phyloP scores from a whole-genome alignment of 2,113 vertebrate species.

The mouse (Mus musculus) region DNA sequence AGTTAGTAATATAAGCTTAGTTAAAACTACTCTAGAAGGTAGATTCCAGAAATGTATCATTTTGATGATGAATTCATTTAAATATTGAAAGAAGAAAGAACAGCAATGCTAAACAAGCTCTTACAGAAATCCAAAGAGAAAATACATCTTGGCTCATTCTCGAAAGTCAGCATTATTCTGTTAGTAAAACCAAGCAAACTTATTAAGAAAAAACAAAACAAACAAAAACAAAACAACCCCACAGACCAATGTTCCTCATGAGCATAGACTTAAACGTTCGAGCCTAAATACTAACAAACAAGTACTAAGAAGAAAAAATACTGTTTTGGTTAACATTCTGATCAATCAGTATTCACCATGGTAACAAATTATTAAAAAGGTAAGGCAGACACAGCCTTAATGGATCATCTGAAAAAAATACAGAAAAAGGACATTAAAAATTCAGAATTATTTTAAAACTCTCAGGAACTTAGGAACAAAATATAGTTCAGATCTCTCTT shows the following conservation, averaged over 20 bases:
- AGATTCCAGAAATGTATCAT: background rate
- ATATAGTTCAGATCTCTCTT: background rate
- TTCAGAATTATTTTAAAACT: background rate
- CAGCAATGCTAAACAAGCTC: background rate
- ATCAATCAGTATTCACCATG: background rate
- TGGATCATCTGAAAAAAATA: background rate
- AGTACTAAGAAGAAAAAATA: background rate
- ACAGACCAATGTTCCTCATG: background rate
- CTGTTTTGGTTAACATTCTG: background rate
- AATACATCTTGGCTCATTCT: background rate
- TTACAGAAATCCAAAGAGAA: slow-evolving; percentile 4
- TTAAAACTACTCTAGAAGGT: background rate
- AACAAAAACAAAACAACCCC: too few species aligned
- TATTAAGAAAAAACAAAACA: background rate
- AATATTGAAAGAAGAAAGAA: background rate
- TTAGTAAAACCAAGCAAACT: background rate
- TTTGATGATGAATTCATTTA: background rate
- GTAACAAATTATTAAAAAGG: background rate
- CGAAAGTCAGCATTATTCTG: background rate
- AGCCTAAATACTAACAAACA: background rate
- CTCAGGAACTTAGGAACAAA: background rate
- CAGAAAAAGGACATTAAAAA: background rate
- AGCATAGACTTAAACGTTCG: background rate
- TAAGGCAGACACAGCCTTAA: background rate
- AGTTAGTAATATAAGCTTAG: background rate